Conservation (phyloP, 2,113 vertebrate genomes). For the Nothocercus nigrocapillus region DNA sequence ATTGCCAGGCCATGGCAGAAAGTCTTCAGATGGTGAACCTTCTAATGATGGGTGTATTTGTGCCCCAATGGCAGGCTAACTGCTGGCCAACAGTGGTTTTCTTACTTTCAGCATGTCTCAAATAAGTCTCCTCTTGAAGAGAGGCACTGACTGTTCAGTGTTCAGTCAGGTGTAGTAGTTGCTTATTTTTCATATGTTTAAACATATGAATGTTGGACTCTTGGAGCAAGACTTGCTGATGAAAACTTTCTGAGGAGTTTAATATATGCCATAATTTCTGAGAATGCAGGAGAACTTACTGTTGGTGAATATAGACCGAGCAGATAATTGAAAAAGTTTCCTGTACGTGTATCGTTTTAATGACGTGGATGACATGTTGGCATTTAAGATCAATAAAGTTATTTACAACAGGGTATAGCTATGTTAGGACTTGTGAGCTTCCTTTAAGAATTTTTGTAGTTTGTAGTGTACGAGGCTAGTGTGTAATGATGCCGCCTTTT, state of each 20-base stretch:
- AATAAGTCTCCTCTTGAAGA: not conserved
- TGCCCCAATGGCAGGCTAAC: not conserved
- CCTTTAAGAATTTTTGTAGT: not conserved
- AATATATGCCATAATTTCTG: not conserved
- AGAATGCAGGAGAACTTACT: not conserved
- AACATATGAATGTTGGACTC: not conserved
- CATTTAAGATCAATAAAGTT: not conserved
- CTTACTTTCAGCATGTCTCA: not conserved
- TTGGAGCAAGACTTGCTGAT: not conserved
- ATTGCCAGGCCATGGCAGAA: not conserved
- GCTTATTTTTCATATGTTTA: not conserved
- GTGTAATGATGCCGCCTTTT: not conserved
- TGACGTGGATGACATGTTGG: not conserved
- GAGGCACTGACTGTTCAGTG: not conserved
- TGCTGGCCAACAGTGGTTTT: not conserved
- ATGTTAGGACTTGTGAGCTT: not conserved
- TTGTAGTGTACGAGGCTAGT: not conserved
- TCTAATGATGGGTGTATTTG: not conserved
- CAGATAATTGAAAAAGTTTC: not conserved
- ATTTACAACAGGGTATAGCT: not conserved
- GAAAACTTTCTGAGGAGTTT: not conserved
- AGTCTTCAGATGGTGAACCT: not conserved
- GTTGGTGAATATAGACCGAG: not conserved
- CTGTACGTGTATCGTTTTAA: not conserved
- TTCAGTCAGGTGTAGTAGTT: not conserved